Evolutionary conservation across 2,888 invertebrate species (phyloP).

Genomic region (Schizotus pectinicornis): DNA sequence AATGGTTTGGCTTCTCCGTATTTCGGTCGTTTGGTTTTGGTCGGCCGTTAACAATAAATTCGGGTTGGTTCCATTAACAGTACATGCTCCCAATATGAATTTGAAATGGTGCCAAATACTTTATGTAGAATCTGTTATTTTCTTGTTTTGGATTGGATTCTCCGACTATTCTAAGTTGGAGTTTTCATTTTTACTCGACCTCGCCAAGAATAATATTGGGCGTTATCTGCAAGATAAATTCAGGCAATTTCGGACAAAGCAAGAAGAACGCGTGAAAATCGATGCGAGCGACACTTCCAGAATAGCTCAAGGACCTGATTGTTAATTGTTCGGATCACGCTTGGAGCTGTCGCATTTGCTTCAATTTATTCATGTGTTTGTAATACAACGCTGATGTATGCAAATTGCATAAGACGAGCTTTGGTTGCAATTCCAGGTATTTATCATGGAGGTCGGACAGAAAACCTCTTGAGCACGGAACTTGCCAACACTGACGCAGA

Average conservation of each 20-base stretch:
- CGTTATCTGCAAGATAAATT: slow-evolving; percentile 18
- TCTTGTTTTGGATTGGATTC: slow-evolving; percentile 43
- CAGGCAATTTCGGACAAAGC: slow-evolving; percentile 13
- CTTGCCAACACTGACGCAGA: slow-evolving; percentile 13
- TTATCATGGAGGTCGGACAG: slow-evolving; percentile 12
- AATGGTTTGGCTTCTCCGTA: neutral
- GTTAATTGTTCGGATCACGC: slow-evolving; percentile 19
- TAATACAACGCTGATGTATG: slow-evolving; percentile 1
- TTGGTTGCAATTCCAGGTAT: slow-evolving; percentile 21
- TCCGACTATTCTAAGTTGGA: slow-evolving; percentile 23
- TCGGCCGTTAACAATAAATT: slow-evolving; percentile 39
- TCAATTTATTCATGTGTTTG: neutral
- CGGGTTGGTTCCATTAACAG: slow-evolving; percentile 42
- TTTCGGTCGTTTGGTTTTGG: slow-evolving; percentile 32
- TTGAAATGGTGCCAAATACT: slow-evolving; percentile 49
- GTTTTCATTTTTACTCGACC: slow-evolving; percentile 21
- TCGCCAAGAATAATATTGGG: slow-evolving; percentile 22
- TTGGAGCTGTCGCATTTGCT: slow-evolving; percentile 14
- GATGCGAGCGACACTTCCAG: slow-evolving; percentile 12
- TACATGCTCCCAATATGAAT: slow-evolving; percentile 46
- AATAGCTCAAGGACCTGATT: slow-evolving; percentile 10
- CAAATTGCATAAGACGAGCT: slow-evolving; percentile 1
- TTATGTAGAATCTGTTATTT: slow-evolving; percentile 46
- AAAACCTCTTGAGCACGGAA: slow-evolving; percentile 27
- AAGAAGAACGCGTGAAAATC: slow-evolving; percentile 15